Evolutionary conservation across 2,113 vertebrate species (phyloP).

Genomic region (Hyaena hyaena): DNA sequence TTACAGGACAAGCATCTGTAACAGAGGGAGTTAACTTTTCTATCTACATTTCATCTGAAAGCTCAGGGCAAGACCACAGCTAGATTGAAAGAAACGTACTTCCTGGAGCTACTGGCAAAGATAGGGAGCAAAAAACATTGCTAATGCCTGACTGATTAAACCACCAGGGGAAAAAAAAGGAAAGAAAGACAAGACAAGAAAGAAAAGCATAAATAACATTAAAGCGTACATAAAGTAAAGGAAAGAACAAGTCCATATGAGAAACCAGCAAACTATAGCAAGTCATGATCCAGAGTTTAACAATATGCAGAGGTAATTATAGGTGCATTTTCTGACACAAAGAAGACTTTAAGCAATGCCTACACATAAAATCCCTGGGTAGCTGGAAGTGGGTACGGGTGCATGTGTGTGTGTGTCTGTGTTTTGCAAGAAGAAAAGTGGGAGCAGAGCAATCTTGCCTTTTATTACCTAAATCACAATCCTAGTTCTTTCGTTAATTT

Average conservation of each 20-base stretch:
- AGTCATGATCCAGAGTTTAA: neutral
- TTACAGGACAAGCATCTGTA: neutral
- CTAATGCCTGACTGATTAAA: neutral
- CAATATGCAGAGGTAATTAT: neutral
- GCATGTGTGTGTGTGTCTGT: neutral
- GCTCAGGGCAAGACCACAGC: neutral
- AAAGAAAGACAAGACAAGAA: neutral
- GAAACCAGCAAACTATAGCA: constrained; percentile 22
- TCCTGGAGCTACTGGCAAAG: constrained; percentile 21
- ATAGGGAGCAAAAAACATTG: neutral
- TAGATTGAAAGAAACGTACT: neutral
- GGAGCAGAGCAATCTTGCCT: neutral
- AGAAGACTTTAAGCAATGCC: neutral
- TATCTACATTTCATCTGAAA: constrained; percentile 9
- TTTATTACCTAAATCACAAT: neutral
- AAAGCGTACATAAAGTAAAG: neutral
- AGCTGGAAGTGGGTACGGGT: neutral
- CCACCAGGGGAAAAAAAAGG: neutral
- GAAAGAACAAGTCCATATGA: neutral
- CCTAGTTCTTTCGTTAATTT: constrained; percentile 9
- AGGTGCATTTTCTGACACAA: neutral
- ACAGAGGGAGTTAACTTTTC: neutral
- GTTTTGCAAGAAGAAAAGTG: neutral
- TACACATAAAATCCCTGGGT: neutral
- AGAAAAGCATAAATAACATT: neutral